A percentile compares a stretch with the other conserved stretches of the same genome.
Conservation (phyloP, 2,113 vertebrate species). For the Aleadryas rufinucha region DNA sequence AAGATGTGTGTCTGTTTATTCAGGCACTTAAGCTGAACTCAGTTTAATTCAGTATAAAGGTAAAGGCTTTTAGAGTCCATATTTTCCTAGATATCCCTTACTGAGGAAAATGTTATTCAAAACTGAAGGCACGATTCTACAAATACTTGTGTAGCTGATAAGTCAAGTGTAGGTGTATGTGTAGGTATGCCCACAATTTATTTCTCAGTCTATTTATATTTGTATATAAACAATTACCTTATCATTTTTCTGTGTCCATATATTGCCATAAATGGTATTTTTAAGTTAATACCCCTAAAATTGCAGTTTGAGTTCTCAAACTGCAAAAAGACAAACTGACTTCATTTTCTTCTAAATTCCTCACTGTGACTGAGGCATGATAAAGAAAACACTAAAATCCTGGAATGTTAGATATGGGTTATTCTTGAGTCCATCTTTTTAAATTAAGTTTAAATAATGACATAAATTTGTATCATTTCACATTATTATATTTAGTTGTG, state of each 20-base stretch:
- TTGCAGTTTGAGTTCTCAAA: background rate
- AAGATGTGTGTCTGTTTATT: background rate
- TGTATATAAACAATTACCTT: background rate
- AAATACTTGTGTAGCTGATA: background rate
- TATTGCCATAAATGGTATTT: background rate
- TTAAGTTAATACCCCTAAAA: background rate
- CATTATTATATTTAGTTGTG: background rate
- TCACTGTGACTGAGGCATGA: background rate
- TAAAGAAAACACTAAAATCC: background rate
- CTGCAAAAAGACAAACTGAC: background rate
- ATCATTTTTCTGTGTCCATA: background rate
- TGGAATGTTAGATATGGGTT: background rate
- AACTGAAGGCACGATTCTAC: background rate
- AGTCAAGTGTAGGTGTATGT: background rate
- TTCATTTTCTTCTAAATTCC: background rate
- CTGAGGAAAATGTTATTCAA: background rate
- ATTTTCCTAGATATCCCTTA: background rate
- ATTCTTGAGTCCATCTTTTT: background rate
- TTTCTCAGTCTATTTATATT: background rate
- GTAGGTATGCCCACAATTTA: background rate
- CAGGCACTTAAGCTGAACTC: background rate
- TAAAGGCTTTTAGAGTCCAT: background rate
- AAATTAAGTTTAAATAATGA: background rate
- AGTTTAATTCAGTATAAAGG: background rate
- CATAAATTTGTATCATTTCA: background rate